A percentile compares a stretch with the other conserved stretches of the same genome.
Conservation (phyloP, 2,113 vertebrate genomes). For the Gracilinanus agilis region DNA sequence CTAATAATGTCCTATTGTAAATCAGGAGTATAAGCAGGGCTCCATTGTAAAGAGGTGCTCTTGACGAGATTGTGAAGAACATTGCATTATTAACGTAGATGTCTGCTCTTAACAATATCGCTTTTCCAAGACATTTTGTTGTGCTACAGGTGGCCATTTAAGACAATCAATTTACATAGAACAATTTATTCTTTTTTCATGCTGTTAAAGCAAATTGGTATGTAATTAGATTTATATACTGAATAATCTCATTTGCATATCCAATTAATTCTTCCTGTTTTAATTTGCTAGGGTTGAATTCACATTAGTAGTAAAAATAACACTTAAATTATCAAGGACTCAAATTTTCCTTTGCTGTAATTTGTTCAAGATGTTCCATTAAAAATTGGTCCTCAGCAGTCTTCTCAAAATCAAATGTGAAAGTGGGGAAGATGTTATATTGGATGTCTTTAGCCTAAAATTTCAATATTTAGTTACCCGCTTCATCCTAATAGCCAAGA, state of each 20-base stretch:
- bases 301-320: slow-evolving; percentile 86
- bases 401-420: slow-evolving; percentile 22
- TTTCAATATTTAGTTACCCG: background rate
- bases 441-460: slow-evolving; percentile 1
- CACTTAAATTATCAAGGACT: slow-evolving; percentile 84
- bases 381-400: slow-evolving; percentile 71
- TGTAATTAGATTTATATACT: slow-evolving; percentile 92
- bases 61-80: slow-evolving; percentile 33
- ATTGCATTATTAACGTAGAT: slow-evolving; percentile 31
- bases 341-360: slow-evolving; percentile 79
- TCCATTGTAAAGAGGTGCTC: slow-evolving; percentile 8
- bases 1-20: background rate
- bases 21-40: slow-evolving; percentile 33
- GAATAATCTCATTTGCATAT: slow-evolving; percentile 92
- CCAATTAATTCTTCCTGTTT: slow-evolving; percentile 91
- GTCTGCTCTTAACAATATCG: slow-evolving; percentile 47
- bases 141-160: slow-evolving; percentile 84
- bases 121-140: slow-evolving; percentile 64
- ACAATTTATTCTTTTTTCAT: slow-evolving; percentile 84
- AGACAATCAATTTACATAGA: slow-evolving; percentile 84
- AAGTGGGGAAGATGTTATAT: slow-evolving; percentile 18
- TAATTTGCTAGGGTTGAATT: slow-evolving; percentile 90
- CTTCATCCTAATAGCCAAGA: too few species aligned
- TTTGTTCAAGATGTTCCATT: slow-evolving; percentile 82
- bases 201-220: slow-evolving; percentile 89